phyloP scores from a whole-genome alignment of 1,140 invertebrate genomes.

The Brachystomella parvula region DNA sequence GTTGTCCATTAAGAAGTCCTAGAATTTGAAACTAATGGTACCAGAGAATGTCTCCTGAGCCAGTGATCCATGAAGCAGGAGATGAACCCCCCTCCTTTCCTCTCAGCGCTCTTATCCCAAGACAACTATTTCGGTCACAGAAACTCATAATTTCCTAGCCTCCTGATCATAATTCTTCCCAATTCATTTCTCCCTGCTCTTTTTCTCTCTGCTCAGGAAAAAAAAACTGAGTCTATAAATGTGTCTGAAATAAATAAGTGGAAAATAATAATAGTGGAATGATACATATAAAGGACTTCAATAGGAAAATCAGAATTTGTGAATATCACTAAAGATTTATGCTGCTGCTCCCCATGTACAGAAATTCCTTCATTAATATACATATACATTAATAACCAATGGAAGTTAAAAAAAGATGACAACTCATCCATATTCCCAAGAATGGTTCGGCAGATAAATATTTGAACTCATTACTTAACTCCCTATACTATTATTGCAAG shows the following conservation, averaged over 20 bases:
- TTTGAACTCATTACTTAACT: not conserved
- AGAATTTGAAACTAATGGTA: too few species aligned
- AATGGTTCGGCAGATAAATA: not conserved
- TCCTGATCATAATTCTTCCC: not conserved
- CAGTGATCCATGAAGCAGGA: too few species aligned
- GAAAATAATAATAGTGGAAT: not conserved
- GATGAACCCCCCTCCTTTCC: too few species aligned
- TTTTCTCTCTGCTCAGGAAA: too few species aligned
- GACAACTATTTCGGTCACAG: conserved; percentile 6
- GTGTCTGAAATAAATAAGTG: not conserved
- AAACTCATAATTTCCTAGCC: not conserved
- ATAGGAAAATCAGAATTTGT: not conserved
- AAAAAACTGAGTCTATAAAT: not conserved
- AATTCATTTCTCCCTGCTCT: not conserved
- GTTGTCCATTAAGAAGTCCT: too few species aligned
- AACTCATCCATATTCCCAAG: conserved; percentile 27
- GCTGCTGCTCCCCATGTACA: too few species aligned
- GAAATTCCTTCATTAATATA: not conserved
- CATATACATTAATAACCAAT: not conserved
- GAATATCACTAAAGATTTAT: not conserved
- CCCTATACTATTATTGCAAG: not conserved
- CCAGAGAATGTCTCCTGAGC: too few species aligned
- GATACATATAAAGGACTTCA: not conserved
- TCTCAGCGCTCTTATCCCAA: too few species aligned
- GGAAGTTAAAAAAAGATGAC: conserved; percentile 20